Evolutionary conservation across 2,113 vertebrate genomes (phyloP).

Genomic region (Phylloscopus trochiloides): DNA sequence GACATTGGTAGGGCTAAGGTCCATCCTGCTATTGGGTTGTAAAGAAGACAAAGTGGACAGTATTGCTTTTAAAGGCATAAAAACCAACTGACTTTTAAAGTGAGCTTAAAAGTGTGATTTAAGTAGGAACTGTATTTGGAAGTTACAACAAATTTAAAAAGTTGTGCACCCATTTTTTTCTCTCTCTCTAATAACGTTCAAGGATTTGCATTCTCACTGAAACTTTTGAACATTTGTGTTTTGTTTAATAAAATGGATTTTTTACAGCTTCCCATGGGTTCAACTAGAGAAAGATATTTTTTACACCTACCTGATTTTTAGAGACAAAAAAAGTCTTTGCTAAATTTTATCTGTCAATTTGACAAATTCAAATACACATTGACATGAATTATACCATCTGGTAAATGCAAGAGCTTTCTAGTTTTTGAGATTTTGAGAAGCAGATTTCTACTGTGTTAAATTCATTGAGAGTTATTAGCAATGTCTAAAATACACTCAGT

Average conservation of each 20-base stretch:
- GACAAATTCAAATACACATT: neutral
- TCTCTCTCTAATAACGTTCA: neutral
- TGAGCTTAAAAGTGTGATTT: neutral
- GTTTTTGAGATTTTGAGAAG: neutral
- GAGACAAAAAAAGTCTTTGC: neutral
- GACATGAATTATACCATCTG: neutral
- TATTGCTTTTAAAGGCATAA: neutral
- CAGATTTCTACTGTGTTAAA: neutral
- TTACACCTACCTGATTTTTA: neutral
- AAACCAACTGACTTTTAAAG: neutral
- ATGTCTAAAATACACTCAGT: neutral
- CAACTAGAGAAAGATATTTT: neutral
- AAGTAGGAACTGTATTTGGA: neutral
- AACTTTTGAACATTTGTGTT: neutral
- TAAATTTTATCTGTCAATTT: neutral
- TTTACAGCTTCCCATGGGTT: neutral
- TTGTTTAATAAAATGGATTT: neutral
- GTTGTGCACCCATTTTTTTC: fast-evolving
- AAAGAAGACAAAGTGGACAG: neutral
- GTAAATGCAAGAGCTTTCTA: neutral
- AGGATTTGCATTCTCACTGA: neutral
- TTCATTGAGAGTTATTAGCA: neutral
- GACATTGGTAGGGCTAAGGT: neutral
- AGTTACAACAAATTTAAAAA: neutral
- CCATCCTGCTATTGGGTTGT: neutral